A percentile compares a stretch with the other conserved stretches of the same genome.
These are phyloP conservation scores for Theristicus caerulescens DNA, from an alignment of 2,113 vertebrate species.

Conservation along the genomic window DNA sequence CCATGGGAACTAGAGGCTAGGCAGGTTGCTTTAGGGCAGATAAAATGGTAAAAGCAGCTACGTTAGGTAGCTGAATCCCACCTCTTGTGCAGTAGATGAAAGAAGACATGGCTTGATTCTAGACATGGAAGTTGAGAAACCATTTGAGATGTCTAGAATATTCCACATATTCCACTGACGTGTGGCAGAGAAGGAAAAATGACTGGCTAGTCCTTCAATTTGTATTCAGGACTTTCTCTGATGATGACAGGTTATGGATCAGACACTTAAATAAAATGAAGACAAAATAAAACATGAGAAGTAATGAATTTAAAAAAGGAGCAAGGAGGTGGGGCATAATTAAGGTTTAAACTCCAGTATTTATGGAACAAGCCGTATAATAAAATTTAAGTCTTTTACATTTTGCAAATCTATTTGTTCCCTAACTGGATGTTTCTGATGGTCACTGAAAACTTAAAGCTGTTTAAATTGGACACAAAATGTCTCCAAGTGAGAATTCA, in stretches of 20 bases:
- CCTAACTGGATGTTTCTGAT: background rate
- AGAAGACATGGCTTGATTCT: background rate
- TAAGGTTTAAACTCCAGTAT: background rate
- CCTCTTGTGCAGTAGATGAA: background rate
- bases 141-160: background rate
- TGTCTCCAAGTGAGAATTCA: background rate
- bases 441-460: background rate
- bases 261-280: background rate
- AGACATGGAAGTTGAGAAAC: background rate
- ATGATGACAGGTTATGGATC: background rate
- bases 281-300: background rate
- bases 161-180: background rate
- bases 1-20: background rate
- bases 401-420: background rate
- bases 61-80: background rate
- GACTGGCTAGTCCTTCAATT: background rate
- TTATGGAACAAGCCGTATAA: accelerated
- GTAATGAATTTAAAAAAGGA: background rate
- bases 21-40: background rate
- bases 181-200: background rate
- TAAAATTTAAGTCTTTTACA: background rate
- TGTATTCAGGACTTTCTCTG: background rate
- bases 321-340: background rate
- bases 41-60: background rate
- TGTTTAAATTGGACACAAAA: background rate